A percentile compares a stretch with the other conserved stretches of the same genome.
Conservation (phyloP, 2,888 invertebrate genomes). For the Trichopria drosophilae region DNA sequence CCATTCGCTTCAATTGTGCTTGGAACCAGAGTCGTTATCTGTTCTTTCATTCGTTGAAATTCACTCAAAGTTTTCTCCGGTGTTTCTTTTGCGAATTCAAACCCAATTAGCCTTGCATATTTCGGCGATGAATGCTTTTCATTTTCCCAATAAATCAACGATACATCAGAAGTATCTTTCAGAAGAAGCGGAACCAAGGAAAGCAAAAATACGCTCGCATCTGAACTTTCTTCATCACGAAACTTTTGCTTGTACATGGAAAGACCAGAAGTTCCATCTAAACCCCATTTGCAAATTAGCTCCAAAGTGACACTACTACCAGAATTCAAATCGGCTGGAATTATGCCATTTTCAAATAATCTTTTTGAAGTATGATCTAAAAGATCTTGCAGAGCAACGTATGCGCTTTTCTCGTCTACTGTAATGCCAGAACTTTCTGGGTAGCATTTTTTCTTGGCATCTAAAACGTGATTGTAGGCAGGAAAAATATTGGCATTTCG, state of each 20-base stretch:
- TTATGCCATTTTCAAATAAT: too few relatives aligned
- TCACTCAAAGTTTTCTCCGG: constrained; percentile 16
- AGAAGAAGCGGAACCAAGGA: constrained; percentile 28
- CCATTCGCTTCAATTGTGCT: constrained; percentile 15
- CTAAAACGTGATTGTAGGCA: constrained; percentile 28
- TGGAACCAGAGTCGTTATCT: constrained; percentile 28
- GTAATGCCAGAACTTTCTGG: constrained; percentile 25
- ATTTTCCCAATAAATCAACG: constrained; percentile 27
- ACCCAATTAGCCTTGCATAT: constrained; percentile 28
- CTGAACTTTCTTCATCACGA: constrained; percentile 7
- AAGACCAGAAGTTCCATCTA: constrained; percentile 33
- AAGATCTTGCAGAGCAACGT: constrained; percentile 35
- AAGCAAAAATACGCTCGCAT: constrained; percentile 20
- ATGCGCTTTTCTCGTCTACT: constrained; percentile 29
- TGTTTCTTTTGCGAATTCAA: constrained; percentile 29
- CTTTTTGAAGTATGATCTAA: constrained; percentile 35
- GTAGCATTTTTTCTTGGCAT: constrained; percentile 36
- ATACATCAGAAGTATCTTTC: neutral
- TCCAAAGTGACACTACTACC: constrained; percentile 29
- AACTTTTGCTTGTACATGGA: constrained; percentile 31
- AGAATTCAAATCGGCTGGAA: too few relatives aligned
- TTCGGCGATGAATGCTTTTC: constrained; percentile 28
- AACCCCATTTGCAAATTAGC: constrained; percentile 39
- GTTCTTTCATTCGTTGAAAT: constrained; percentile 23
- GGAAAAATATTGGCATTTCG: constrained; percentile 24